These are phyloP conservation scores for Pseudoips prasinana DNA, from an alignment of 2,888 invertebrate species.

Conservation along the genomic window DNA sequence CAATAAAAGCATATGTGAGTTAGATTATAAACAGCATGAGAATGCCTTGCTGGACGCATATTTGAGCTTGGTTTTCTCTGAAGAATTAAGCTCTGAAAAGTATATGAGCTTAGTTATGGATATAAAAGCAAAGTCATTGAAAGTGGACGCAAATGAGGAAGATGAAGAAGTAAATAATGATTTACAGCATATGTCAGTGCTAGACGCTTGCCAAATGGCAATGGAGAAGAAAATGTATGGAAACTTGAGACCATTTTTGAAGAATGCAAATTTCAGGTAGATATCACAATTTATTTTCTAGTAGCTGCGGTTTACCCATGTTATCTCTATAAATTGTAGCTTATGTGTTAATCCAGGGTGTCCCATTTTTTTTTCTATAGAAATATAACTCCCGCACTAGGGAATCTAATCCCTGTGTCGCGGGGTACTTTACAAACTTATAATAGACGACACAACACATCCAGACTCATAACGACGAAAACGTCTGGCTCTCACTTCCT, in stretches of 20 bases:
- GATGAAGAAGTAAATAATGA: slow-evolving; percentile 26
- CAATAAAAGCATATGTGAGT: slow-evolving; percentile 68
- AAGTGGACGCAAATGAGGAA: slow-evolving; percentile 27
- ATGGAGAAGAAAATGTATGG: slow-evolving; percentile 43
- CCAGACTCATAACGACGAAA: no score
- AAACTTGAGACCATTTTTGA: slow-evolving; percentile 45
- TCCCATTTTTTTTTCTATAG: no score
- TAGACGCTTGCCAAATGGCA: slow-evolving; percentile 43
- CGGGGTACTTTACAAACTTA: no score
- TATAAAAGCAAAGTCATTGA: slow-evolving; percentile 60
- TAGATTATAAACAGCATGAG: slow-evolving; percentile 51
- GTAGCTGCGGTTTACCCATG: no score
- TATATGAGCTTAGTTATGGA: slow-evolving; percentile 68
- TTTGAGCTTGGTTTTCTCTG: slow-evolving; percentile 55
- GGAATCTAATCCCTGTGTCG: no score
- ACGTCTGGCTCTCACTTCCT: no score
- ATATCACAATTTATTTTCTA: slow-evolving; percentile 9
- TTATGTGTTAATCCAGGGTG: no score
- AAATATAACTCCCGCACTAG: no score
- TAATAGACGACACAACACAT: no score
- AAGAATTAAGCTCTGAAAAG: slow-evolving; percentile 50
- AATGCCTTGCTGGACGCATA: slow-evolving; percentile 55
- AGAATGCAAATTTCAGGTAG: slow-evolving; percentile 55
- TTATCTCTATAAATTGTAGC: no score
- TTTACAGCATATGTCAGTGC: slow-evolving; percentile 47